Base-by-base conservation (phyloP, 2,888 invertebrate species). In the Morpho achilles region DNA sequence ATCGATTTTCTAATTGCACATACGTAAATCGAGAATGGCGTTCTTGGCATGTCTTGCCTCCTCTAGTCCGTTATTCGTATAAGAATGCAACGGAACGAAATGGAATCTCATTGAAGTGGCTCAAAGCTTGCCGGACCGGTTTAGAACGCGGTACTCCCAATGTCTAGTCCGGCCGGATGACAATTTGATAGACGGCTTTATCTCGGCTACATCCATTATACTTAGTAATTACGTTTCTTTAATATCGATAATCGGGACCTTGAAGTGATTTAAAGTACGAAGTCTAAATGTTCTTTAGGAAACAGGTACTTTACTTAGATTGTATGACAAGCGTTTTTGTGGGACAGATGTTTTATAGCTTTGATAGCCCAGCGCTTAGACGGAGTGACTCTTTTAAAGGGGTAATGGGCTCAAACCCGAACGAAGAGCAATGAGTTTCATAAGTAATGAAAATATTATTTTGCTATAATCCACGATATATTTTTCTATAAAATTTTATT, bases 71-170 rank as follows among this genome's bases (percentile, higher is more conserved):
- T 89, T 89, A 88, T 76, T 83, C 77, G 76, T 76, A 76, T 82
- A 87, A 86, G 89, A 89, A 88, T 89, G 87, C 86, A 82, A 81
- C 78, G 84, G 82, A 84, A 84, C 84, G 84, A 86, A 87, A 87
- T 82, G 86, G 89, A 89, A 89, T 90, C 85, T 89, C 86, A 88
- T 89, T 87, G 88, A 87, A 84, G 84, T 82, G 75, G 80, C 80
- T 76, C 69, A 76, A 70, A 74, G 79, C 80, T 71, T 69, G 79
- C 75, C 71, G 71, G 78, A 88, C 89, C 87, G 87, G 88, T 89
- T 87, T 79, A 64, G 62, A 75, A 71, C 75, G 75, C 75, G 74
- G 78, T 78, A 70, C 76, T 76, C 75, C 32, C 72, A 73, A 65
- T 70, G 80, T 82, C 82, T 80, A 80, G 76, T 71, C 73, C 70